A percentile compares a stretch with the other conserved stretches of the same genome.
Evolutionary conservation across 2,888 invertebrate genomes (phyloP).

Genomic region (Tigriopus californicus): DNA sequence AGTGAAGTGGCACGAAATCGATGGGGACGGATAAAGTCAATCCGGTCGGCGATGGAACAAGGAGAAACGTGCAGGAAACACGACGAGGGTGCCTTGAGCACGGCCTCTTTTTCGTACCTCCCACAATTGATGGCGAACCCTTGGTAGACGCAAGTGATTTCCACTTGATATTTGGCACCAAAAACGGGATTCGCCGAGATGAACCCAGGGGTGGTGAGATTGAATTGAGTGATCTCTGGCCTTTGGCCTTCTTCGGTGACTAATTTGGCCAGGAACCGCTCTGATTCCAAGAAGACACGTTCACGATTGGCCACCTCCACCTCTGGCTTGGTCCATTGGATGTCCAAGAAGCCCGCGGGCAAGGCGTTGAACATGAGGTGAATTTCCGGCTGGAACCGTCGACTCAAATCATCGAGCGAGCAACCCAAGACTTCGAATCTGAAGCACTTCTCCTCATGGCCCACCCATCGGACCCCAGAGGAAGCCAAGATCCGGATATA

Average conservation of each 20-base stretch:
- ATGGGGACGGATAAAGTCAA: background rate
- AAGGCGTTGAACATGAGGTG: background rate
- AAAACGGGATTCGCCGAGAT: background rate
- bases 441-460: constrained; percentile 7
- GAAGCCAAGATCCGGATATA: background rate
- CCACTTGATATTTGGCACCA: background rate
- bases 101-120: background rate
- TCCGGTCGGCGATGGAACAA: background rate
- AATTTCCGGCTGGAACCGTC: background rate
- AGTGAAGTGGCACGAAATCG: background rate
- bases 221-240: background rate
- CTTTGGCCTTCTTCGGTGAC: background rate
- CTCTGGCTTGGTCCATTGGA: background rate
- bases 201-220: background rate
- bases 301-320: background rate
- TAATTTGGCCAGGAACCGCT: background rate
- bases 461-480: background rate
- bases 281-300: background rate
- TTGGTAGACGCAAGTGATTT: background rate
- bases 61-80: background rate
- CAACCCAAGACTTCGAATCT: constrained; percentile 7
- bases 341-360: background rate
- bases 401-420: background rate
- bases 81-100: background rate
- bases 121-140: background rate